Base-by-base conservation (phyloP, 35 echinoderm and acorn worm species). In the Diadema setosum region DNA sequence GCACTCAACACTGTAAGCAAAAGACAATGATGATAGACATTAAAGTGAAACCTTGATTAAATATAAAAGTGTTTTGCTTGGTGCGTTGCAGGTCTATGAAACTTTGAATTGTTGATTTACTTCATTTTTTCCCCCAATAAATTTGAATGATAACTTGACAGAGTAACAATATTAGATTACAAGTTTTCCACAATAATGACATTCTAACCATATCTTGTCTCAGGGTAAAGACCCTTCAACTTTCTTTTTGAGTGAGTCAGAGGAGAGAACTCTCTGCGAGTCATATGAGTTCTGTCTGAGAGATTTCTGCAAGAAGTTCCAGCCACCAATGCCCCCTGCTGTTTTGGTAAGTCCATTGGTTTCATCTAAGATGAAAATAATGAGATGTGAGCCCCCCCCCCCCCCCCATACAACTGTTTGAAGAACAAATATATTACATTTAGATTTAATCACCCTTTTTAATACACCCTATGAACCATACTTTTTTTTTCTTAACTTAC, bases 221-320 rank as follows among this genome's bases (percentile, higher is more conserved):
- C 55, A 98, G 96, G 86, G 87, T 52, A 86, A 98, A 90, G 92
- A 98, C 78, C 61, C 85, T 34, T 18, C 6, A 23, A 75, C 46
- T 85, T 92, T 63, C 46, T 98, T 98, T 61, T 49, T 98, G 55
- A 86, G 75, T 73, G 89, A 75, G 63, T 27, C 59, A 41, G 96
- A 98, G 65, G 96, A 99, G 75, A 81, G 86, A 58, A 42, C 85
- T 9, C 48, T 99, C 41, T 91, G 93, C 58, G 69, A 93, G 58
- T 90, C 94, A 26, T 99, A 99, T 67, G 96, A 99, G 81, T 93
- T 94, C 87, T 80, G 94, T 27, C 82, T 99, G 12, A 58, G 96
- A 86, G 89, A 94, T 78, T 95, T 99, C 64, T 99, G 96, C 42
- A 81, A 93, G 50, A 99, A 92, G 60, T 95, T 99, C 81, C 65